Evolutionary conservation across 2,888 invertebrate species (phyloP).

Genomic region (Hyalella azteca): DNA sequence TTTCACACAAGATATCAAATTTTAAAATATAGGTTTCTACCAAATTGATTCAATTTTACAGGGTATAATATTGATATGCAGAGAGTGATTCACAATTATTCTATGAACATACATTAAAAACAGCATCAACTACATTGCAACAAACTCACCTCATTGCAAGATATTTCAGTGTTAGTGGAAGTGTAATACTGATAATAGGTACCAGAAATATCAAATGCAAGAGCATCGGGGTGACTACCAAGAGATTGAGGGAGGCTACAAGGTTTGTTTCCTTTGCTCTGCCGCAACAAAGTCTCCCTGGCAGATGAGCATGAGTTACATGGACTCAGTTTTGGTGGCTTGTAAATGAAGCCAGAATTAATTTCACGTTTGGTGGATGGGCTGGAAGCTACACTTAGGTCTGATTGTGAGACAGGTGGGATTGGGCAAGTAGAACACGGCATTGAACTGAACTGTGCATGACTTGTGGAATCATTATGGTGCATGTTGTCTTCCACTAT

Average conservation of each 20-base stretch:
- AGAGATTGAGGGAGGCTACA: background rate
- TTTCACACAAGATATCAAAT: too few relatives aligned
- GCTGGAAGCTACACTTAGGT: background rate
- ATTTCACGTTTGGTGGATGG: constrained; percentile 7
- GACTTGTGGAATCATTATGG: too few relatives aligned
- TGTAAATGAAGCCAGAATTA: constrained; percentile 16
- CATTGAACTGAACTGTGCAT: too few relatives aligned
- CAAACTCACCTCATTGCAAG: constrained; percentile 4
- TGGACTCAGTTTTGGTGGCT: constrained; percentile 6
- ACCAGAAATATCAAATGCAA: background rate
- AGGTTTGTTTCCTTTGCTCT: constrained; percentile 6
- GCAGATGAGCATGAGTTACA: constrained; percentile 22
- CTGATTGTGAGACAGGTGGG: background rate
- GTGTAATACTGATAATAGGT: constrained; percentile 13
- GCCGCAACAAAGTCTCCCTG: background rate
- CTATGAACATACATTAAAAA: too few relatives aligned
- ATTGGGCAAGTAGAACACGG: background rate
- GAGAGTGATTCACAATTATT: too few relatives aligned
- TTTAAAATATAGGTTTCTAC: too few relatives aligned
- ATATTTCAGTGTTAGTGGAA: background rate
- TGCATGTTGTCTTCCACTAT: constrained; percentile 1
- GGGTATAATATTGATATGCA: too few relatives aligned
- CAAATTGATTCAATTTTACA: too few relatives aligned
- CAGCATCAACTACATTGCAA: too few relatives aligned
- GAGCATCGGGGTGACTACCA: background rate